Percentiles rank a stretch among this genome's conserved stretches.
Evolutionary conservation across 2,888 invertebrate species (phyloP).

Genomic region (Tetranychus piercei): DNA sequence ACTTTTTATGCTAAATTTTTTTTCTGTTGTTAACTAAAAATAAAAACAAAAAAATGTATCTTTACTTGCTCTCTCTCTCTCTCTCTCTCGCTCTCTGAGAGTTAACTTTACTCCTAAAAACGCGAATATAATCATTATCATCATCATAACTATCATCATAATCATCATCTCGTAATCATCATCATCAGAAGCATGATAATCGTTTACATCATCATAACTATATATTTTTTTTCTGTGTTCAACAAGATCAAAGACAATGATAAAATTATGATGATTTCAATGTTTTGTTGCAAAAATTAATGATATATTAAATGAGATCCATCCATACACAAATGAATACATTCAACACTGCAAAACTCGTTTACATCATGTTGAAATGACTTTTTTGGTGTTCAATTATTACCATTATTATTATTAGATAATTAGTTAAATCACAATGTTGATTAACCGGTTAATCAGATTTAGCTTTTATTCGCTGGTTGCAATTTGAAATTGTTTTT

Average conservation of each 20-base stretch:
- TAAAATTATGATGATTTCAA: background rate
- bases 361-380: background rate
- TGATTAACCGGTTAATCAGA: background rate
- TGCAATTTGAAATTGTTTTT: too few relatives aligned
- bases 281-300: background rate
- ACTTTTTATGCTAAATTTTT: background rate
- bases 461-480: too few relatives aligned
- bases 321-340: too few relatives aligned
- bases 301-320: background rate
- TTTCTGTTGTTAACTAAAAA: background rate
- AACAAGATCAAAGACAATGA: constrained; percentile 1
- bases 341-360: too few relatives aligned
- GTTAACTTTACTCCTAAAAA: too few relatives aligned
- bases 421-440: background rate
- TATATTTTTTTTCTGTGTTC: background rate
- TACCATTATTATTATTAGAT: background rate
- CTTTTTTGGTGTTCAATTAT: background rate
- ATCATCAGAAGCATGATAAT: background rate
- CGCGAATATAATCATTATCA: too few relatives aligned
- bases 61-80: background rate
- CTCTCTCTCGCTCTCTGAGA: too few relatives aligned
- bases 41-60: background rate
- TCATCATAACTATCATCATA: too few relatives aligned
- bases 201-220: background rate
- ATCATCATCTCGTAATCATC: background rate